Evolutionary conservation across 2,888 invertebrate species (phyloP).

Genomic region (Megalurothrips usitatus): DNA sequence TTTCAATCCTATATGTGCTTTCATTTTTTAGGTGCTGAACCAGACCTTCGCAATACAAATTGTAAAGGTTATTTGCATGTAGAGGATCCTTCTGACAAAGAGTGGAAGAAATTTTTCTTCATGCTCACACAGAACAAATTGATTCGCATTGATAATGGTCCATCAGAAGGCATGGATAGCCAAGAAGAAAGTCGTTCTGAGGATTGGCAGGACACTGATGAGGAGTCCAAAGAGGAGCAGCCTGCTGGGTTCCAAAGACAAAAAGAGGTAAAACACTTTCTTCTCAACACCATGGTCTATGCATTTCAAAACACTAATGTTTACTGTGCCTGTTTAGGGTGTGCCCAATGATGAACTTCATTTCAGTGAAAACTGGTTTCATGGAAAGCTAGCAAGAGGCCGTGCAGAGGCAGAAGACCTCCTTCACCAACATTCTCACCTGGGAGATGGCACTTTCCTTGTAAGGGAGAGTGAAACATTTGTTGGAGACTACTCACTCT

Average conservation of each 20-base stretch:
- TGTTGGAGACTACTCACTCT: constrained; percentile 91
- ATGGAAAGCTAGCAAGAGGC: constrained; percentile 77
- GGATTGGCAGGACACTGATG: constrained; percentile 53
- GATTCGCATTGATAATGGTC: constrained; percentile 74
- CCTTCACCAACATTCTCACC: constrained; percentile 67
- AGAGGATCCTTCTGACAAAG: constrained; percentile 82
- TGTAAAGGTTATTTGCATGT: constrained; percentile 86
- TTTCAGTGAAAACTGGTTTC: constrained; percentile 91
- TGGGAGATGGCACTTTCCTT: constrained; percentile 88
- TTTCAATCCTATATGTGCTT: not conserved
- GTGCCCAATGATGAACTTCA: constrained; percentile 83
- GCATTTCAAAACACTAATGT: not conserved
- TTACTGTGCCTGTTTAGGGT: constrained; percentile 44
- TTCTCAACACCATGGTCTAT: not conserved
- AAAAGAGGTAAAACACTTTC: constrained; percentile 45
- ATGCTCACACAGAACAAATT: constrained; percentile 83
- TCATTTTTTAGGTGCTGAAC: constrained; percentile 53
- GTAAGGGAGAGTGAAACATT: constrained; percentile 93
- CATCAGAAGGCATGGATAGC: constrained; percentile 50
- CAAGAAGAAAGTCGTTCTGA: constrained; percentile 52
- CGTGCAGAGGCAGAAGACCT: constrained; percentile 63
- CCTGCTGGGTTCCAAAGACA: constrained; percentile 51
- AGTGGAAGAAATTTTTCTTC: constrained; percentile 92
- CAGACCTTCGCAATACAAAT: constrained; percentile 74
- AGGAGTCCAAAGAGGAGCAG: constrained; percentile 49